Base-by-base conservation (phyloP, 2,797 vertebrate species). In the Sciurus carolinensis region DNA sequence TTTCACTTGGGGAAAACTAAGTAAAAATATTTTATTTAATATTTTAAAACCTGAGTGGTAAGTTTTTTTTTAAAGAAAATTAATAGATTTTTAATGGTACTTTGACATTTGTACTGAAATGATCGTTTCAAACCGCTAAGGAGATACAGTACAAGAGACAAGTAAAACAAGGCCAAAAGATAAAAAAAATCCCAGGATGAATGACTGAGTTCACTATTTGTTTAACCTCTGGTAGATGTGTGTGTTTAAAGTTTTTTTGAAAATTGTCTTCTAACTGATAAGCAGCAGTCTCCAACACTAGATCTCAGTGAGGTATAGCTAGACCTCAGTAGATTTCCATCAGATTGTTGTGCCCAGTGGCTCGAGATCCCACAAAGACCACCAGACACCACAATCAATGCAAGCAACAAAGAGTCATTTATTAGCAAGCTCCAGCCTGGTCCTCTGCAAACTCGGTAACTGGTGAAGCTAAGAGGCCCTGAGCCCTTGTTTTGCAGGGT, bases 21-120 rank as follows among this genome's bases (percentile, higher is more conserved):
- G 36, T 89, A 50, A 80, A 30, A 72, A 87, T 33, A n/a, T 15
- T 66, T 42, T 12, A 42, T 15, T 42, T n/a, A n/a, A 15, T 44
- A 73, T 94, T 87, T 71, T 66, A 86, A 73, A 91, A 13, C 69
- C 59, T 94, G 69, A 84, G 10, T 0, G n/a, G 42, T 89, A 82
- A 71, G 6, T 36, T 36, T 33, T 66, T 50, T 62, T 6, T 6
- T 47, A 91, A 52, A 39, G 62, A 39, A 20, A 57, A 59, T 44
- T n/a, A 42, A 92, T 5, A 57, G 30, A 57, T 88, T 88, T 94
- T 97, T 47, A 73, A 69, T 57, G 36, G 54, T 15, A n/a, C 8
- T 10, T 94, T 89, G 62, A 91, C 62, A 94, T 97, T 87, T n/a
- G 57, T 79, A 66, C 44, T 7, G 47, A 90, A 67, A 62, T 36